Conservation (phyloP, 2,888 invertebrate species). For the Torymus texanus region DNA sequence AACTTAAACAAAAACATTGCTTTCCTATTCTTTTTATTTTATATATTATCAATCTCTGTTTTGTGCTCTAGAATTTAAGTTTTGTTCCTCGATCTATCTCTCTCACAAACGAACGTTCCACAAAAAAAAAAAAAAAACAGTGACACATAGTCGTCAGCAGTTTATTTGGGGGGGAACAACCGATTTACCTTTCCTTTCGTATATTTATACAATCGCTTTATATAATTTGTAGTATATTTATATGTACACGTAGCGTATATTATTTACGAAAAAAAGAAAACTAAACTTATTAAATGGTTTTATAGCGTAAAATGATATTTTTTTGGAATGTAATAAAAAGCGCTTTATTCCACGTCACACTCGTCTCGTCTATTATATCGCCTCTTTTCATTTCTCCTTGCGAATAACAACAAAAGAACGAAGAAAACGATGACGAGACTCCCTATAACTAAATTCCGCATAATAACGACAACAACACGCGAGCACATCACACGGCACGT, state of each 20-base stretch:
- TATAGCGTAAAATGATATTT: conserved; percentile 31
- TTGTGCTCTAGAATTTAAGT: too few relatives aligned
- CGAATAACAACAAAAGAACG: background rate
- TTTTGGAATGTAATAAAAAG: conserved; percentile 49
- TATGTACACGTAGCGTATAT: conserved; percentile 55
- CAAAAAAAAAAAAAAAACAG: background rate
- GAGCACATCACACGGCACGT: too few relatives aligned
- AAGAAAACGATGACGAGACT: background rate
- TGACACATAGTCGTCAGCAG: background rate
- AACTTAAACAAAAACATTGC: too few relatives aligned
- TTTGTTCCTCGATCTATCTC: too few relatives aligned
- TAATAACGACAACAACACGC: too few relatives aligned
- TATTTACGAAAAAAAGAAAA: conserved; percentile 36
- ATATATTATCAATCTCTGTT: too few relatives aligned
- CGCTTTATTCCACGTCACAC: conserved; percentile 15
- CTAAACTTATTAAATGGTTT: conserved; percentile 48
- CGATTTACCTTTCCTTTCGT: conserved; percentile 27
- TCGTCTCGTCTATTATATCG: background rate
- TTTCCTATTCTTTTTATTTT: too few relatives aligned
- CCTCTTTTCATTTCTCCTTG: background rate
- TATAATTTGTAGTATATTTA: conserved; percentile 54
- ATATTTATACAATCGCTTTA: conserved; percentile 55
- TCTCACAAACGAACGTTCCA: conserved; percentile 13
- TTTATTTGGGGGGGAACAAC: background rate
- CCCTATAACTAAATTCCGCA: too few relatives aligned